Evolutionary conservation across 2,888 invertebrate species (phyloP), one percentile per base, ranked within the genome.

Genomic region (Baronia brevicornis): DNA sequence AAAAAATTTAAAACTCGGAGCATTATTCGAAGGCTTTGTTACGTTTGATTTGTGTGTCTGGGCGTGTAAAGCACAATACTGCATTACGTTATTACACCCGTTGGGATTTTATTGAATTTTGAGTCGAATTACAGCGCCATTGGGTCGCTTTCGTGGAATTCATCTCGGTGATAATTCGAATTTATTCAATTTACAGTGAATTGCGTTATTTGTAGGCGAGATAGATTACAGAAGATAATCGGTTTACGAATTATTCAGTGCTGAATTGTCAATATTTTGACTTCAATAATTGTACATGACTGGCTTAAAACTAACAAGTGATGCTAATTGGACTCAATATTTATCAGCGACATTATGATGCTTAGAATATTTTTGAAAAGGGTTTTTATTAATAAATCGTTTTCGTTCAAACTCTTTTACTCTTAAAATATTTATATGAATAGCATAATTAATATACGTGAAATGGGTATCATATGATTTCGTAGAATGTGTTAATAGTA

Each of bases 1-100:
- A 77, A 78, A 73, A 73, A 73, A 63, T 55, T 68, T 69, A 62
- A 73, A 77, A 73, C 71, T 72, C 70, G 58, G 60, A 57, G 56
- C 70, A 65, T 75, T 78, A 75, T 75, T 65, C 64, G 63, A 60
- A 45, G 49, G 60, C 59, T 68, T 78, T 79, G 78, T 78, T 62
- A 51, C 47, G 33, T 60, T 55, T 77, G 80, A 80, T 79, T 80
- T 79, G 79, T 78, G 68, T 64, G 60, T 59, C 60, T 65, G 68
- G 59, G 54, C 65, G 60, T 70, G 60, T 65, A 60, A 63, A 64
- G 64, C 58, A 71, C 66, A 67, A 60, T 60, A 55, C 58, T 36
- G 52, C 51, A 54, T 54, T 57, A 58, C 51, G 39, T 52, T 53
- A 45, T 46, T 44, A 51, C 37, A 36, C 28, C 21, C 20, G 12